Base-by-base conservation (phyloP, 2,113 vertebrate species). In the Fukomys damarensis region DNA sequence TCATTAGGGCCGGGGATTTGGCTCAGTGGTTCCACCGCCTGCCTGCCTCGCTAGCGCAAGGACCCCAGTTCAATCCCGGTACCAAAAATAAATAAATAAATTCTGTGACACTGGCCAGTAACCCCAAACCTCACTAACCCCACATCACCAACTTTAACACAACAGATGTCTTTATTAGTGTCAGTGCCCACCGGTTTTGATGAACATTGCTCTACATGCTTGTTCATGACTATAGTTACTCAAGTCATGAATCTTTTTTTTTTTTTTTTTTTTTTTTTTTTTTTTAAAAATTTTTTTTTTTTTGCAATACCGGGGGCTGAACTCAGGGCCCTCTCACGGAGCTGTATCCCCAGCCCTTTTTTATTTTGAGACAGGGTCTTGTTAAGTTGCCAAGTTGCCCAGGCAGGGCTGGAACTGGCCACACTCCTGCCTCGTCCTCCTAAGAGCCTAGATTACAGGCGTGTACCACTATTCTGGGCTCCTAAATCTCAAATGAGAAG, bases 141-240 rank as follows among this genome's bases (percentile, higher is more conserved):
- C 22, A 20, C 80, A 68, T 46, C 46, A 63, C 70, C 10, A 20
- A 65, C n/a, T 32, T 20, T 2, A 24, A 28, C 46, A 10, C 6
- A 11, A 80, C 17, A 52, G 7, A 41, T 26, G 24, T 10, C 58
- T 76, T 74, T 26, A 43, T 35, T 0, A 30, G 2, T 11, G 2
- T 22, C 2, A 32, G 1, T 56, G 35, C 8, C 66, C 24, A 20
- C 16, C 79, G 56, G 30, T 32, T 30, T 17, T 26, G 49, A 68
- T 6, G 2, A 72, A 24, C 63, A 4, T 8, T 20, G 20, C 10
- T 0, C 11, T 2, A 0, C 1, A 61, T 16, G 3, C 61, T 32
- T 35, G 28, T 61, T 22, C 8, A 22, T 63, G 19, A 19, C 68
- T 66, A 1, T 1, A 46, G 32, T 68, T 20, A 8, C 68, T 3